Evolutionary conservation across 2,888 invertebrate species (phyloP), one percentile per base, ranked within the genome.

Genomic region (Chaitophorus viminalis): DNA sequence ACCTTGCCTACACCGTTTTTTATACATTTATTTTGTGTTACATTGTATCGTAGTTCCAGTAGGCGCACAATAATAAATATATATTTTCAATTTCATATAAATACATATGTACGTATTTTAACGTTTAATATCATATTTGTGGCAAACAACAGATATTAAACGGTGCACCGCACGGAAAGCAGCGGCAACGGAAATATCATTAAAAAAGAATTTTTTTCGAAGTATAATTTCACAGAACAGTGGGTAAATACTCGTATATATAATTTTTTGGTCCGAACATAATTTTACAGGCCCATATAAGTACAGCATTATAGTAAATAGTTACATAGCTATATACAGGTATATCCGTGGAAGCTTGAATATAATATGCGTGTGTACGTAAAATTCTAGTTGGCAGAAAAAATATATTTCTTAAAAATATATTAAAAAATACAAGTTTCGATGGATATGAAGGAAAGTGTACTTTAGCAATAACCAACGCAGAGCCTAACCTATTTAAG

Each of bases 211-310:
- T 68, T 25, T 8, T 6, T 70, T 29, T 33, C 21, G 5, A 65
- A 65, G 25, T 52, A 74, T 74, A 74, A 82, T 82, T 82, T 82
- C 82, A 82, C 74, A 74, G 74, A n/a, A 36, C 72, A 52, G 74
- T 29, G 54, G 54, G 36, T 36, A 72, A 17, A 25, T 60, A 25
- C n/a, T n/a, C n/a, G n/a, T n/a, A n/a, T n/a, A n/a, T n/a, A n/a
- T n/a, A 8, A 60, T 9, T 18, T 82, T 82, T 54, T 46, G 21
- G 25, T 31, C 5, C 46, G 25, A 25, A 25, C 72, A 52, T 78
- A 33, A 70, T 78, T 70, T 52, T 33, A n/a, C 70, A 68, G 54
- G n/a, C 36, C 39, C 29, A n/a, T 21, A 25, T 74, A 9, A 46
- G 46, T 46, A 39, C 36, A 39, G 36, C 36, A 39, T n/a, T n/a